Conservation (phyloP, 2,888 invertebrate genomes). For the Cerceris ruficornis region DNA sequence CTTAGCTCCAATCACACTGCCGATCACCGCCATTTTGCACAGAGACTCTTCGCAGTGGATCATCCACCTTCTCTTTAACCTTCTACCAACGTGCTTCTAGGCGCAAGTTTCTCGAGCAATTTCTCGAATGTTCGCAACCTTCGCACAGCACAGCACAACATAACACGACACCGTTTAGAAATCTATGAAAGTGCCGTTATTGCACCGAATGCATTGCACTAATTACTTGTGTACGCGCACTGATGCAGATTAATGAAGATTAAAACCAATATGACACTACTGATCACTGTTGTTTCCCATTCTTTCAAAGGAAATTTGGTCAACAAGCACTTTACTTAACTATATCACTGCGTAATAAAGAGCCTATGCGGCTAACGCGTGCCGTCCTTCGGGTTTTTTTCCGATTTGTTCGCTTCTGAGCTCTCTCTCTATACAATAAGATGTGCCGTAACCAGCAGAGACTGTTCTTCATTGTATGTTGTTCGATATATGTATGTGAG, state of each 20-base stretch:
- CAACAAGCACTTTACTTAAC: slow-evolving; percentile 25
- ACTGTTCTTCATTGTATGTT: slow-evolving; percentile 39
- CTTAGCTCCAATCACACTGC: slow-evolving; percentile 73
- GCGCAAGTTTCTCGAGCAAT: slow-evolving; percentile 47
- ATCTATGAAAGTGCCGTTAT: slow-evolving; percentile 25
- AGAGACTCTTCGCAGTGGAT: slow-evolving; percentile 60
- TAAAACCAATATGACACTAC: slow-evolving; percentile 26
- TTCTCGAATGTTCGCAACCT: slow-evolving; percentile 41
- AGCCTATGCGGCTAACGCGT: slow-evolving; percentile 25
- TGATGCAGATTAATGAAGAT: slow-evolving; percentile 13
- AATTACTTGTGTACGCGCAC: slow-evolving; percentile 34
- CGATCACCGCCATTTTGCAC: slow-evolving; percentile 79
- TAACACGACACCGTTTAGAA: slow-evolving; percentile 12
- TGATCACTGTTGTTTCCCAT: slow-evolving; percentile 28
- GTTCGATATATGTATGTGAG: slow-evolving; percentile 19
- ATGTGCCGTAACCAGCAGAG: slow-evolving; percentile 41
- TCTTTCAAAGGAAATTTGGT: slow-evolving; percentile 31
- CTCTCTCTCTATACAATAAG: slow-evolving; percentile 40
- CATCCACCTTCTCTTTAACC: slow-evolving; percentile 58
- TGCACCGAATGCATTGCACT: slow-evolving; percentile 58
- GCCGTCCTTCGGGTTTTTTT: slow-evolving; percentile 39
- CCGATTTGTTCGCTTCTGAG: slow-evolving; percentile 39
- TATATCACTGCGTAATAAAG: slow-evolving; percentile 37
- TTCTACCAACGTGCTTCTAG: slow-evolving; percentile 33
- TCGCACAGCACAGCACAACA: slow-evolving; percentile 18